Evolutionary conservation across 2,797 vertebrate genomes (phyloP).

Genomic region (Acrossocheilus fasciatus): DNA sequence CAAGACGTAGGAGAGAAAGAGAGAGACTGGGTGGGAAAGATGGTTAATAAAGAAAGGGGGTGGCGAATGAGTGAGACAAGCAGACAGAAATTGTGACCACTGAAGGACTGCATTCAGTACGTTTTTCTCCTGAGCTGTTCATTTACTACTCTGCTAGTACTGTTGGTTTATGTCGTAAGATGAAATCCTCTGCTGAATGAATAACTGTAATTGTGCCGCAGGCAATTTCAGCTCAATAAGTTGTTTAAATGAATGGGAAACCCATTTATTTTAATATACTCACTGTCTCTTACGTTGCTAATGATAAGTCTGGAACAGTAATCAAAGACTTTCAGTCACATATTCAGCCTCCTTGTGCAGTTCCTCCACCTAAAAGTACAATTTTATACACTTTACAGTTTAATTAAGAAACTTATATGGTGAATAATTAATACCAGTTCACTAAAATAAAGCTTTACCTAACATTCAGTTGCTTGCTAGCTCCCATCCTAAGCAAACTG

Average conservation of each 20-base stretch:
- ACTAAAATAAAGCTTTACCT: not conserved
- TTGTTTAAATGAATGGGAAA: not conserved
- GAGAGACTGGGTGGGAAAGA: slow-evolving; percentile 5
- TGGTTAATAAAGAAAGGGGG: slow-evolving; percentile 29
- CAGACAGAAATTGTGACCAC: not conserved
- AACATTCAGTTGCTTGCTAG: not conserved
- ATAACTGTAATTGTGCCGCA: not conserved
- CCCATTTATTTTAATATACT: not conserved
- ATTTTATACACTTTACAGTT: not conserved
- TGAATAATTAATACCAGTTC: not conserved
- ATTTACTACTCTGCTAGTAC: not conserved
- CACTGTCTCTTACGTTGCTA: not conserved
- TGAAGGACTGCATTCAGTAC: not conserved
- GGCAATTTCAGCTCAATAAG: not conserved
- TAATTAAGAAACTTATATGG: not conserved
- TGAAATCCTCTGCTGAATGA: not conserved
- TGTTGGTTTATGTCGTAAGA: not conserved
- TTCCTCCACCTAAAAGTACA: not conserved
- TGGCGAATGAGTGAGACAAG: slow-evolving; percentile 24
- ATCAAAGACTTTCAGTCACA: not conserved
- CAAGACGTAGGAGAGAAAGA: slow-evolving; percentile 29
- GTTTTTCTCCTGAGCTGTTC: not conserved
- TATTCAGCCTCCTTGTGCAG: not conserved
- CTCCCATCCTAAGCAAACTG: not conserved
- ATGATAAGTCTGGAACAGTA: not conserved